A percentile compares a stretch with the other conserved stretches of the same genome.
Evolutionary conservation across 2,113 vertebrate species (phyloP).

Genomic region (Athene noctua): DNA sequence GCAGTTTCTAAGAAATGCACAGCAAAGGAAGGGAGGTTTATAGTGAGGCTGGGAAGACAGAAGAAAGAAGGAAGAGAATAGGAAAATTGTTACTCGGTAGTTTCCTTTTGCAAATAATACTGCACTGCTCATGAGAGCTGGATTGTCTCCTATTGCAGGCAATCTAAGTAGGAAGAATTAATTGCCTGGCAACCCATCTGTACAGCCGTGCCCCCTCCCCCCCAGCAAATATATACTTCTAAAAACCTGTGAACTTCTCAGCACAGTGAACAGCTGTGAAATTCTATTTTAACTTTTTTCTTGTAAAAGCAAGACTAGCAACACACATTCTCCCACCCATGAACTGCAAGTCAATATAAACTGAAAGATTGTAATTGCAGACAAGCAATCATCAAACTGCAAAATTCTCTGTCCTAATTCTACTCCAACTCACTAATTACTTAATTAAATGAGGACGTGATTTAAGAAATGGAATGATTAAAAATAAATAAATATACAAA

Average conservation of each 20-base stretch:
- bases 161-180: slow-evolving; percentile 60
- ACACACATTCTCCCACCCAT: not conserved
- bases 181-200: slow-evolving; percentile 55
- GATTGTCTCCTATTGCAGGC: slow-evolving; percentile 42
- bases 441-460: not conserved
- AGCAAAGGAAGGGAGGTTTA: slow-evolving; percentile 57
- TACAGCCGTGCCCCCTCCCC: slow-evolving; percentile 17
- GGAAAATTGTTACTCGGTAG: slow-evolving; percentile 61
- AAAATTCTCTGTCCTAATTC: not conserved
- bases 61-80: slow-evolving; percentile 57
- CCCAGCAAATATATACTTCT: slow-evolving; percentile 23
- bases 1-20: slow-evolving; percentile 68
- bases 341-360: not conserved
- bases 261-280: slow-evolving; percentile 7
- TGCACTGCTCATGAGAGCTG: slow-evolving; percentile 2
- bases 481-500: not conserved
- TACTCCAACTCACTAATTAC: not conserved
- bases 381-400: not conserved
- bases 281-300: slow-evolving; percentile 1
- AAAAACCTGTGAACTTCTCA: slow-evolving; percentile 17
- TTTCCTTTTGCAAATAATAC: slow-evolving; percentile 55
- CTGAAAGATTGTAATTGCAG: not conserved
- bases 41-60: slow-evolving; percentile 51
- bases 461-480: not conserved
- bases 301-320: not conserved